Evolutionary conservation across 2,113 vertebrate genomes (phyloP).

Genomic region (Sylvilagus bachmani): DNA sequence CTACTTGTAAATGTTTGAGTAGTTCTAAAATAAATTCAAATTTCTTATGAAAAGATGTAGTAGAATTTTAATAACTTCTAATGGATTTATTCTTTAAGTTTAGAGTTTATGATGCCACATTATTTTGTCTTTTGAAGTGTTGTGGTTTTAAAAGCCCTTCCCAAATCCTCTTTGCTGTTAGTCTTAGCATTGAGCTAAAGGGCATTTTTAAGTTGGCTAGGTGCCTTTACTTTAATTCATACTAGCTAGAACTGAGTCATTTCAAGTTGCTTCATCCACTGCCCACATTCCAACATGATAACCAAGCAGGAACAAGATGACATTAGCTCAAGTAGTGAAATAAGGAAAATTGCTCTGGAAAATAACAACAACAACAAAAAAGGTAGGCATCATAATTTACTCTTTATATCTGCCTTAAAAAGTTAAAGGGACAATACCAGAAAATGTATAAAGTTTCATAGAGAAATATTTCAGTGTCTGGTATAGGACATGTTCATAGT

Average conservation of each 20-base stretch:
- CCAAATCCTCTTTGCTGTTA: slow-evolving; percentile 32
- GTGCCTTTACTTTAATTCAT: slow-evolving; percentile 66
- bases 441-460: slow-evolving; percentile 22
- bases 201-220: slow-evolving; percentile 71
- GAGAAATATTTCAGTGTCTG: slow-evolving; percentile 10
- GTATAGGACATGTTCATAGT: background rate
- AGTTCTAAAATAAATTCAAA: slow-evolving; percentile 55
- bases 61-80: slow-evolving; percentile 52
- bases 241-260: slow-evolving; percentile 60
- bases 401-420: slow-evolving; percentile 15
- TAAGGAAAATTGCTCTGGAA: slow-evolving; percentile 35
- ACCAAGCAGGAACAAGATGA: slow-evolving; percentile 29
- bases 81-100: slow-evolving; percentile 65
- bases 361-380: background rate
- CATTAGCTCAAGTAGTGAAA: slow-evolving; percentile 48
- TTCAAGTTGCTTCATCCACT: slow-evolving; percentile 70
- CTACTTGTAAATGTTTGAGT: slow-evolving; percentile 73
- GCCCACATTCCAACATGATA: slow-evolving; percentile 64
- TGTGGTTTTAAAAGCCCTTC: slow-evolving; percentile 58
- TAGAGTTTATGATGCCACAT: slow-evolving; percentile 66
- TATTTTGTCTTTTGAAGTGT: slow-evolving; percentile 60
- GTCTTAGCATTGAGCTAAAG: slow-evolving; percentile 60
- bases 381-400: slow-evolving; percentile 24
- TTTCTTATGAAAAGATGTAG: slow-evolving; percentile 38
- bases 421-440: background rate